These are phyloP conservation scores for Rhinophrynus dorsalis DNA, from an alignment of 2,797 vertebrate genomes.

Conservation along the genomic window DNA sequence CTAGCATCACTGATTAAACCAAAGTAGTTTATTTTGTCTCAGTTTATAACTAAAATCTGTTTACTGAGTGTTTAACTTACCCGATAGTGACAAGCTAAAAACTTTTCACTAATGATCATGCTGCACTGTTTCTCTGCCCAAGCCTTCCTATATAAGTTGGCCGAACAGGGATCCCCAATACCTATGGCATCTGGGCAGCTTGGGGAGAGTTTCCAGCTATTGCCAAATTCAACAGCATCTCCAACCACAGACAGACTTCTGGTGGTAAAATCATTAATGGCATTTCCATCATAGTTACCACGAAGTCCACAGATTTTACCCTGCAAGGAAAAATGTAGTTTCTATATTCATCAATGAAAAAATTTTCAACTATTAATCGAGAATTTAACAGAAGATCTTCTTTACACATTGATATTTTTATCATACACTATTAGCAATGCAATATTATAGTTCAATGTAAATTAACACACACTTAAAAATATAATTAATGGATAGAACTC, in stretches of 20 bases:
- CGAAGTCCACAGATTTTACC: conserved; percentile 82
- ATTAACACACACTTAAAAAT: too few relatives aligned
- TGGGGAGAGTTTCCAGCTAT: conserved; percentile 81
- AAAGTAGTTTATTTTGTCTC: neutral
- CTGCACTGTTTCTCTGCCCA: conserved; percentile 80
- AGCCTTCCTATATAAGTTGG: conserved; percentile 73
- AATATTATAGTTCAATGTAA: too few relatives aligned
- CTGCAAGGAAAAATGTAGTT: conserved; percentile 59
- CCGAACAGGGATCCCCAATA: conserved; percentile 61
- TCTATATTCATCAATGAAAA: neutral
- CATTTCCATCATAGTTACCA: conserved; percentile 83
- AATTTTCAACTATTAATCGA: too few relatives aligned
- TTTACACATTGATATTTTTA: too few relatives aligned
- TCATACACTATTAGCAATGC: too few relatives aligned
- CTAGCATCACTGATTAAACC: neutral
- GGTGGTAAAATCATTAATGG: conserved; percentile 81
- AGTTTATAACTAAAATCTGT: neutral
- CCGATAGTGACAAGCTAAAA: conserved; percentile 70
- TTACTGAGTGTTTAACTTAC: conserved; percentile 54
- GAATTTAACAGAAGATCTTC: too few relatives aligned
- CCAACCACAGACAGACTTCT: conserved; percentile 72
- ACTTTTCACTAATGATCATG: conserved; percentile 71
- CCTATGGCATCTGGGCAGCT: conserved; percentile 68
- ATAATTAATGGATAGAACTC: too few relatives aligned
- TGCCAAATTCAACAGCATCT: conserved; percentile 74